phyloP scores from a whole-genome alignment of 2,888 invertebrate species.

The Acleris cristana region DNA sequence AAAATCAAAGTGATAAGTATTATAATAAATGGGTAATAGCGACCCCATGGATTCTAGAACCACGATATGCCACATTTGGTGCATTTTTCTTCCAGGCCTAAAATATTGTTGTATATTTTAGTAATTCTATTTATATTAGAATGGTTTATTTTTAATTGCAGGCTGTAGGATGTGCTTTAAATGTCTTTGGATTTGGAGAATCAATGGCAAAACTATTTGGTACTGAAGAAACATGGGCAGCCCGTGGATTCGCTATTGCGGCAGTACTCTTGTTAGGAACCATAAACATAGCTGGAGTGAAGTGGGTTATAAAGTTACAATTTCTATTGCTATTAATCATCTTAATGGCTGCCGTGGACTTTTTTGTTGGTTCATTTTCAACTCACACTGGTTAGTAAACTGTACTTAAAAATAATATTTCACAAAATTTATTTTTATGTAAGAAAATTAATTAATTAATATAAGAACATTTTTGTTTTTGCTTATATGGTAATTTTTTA shows the following conservation, averaged over 20 bases:
- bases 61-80: too few species aligned
- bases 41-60: too few species aligned
- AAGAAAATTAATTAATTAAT: too few species aligned
- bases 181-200: conserved; percentile 98
- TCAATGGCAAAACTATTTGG: conserved; percentile 94
- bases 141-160: conserved; percentile 65
- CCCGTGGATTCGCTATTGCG: conserved; percentile 93
- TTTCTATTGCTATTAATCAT: conserved; percentile 94
- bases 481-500: too few species aligned
- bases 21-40: too few species aligned
- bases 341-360: conserved; percentile 94
- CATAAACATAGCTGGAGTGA: conserved; percentile 98
- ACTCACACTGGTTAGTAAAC: conserved; percentile 86
- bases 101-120: too few species aligned
- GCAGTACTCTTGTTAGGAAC: conserved; percentile 93
- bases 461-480: too few species aligned
- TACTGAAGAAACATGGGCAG: conserved; percentile 89
- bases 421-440: neutral
- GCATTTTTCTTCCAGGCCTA: too few species aligned
- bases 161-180: conserved; percentile 98
- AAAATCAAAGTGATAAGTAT: too few species aligned
- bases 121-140: too few species aligned
- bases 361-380: conserved; percentile 95
- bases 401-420: conserved; percentile 2
- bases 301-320: conserved; percentile 98